Base-by-base conservation (phyloP, 30 jellyfish, hydroid and myxozoan species). In the Sanderia malayensis region DNA sequence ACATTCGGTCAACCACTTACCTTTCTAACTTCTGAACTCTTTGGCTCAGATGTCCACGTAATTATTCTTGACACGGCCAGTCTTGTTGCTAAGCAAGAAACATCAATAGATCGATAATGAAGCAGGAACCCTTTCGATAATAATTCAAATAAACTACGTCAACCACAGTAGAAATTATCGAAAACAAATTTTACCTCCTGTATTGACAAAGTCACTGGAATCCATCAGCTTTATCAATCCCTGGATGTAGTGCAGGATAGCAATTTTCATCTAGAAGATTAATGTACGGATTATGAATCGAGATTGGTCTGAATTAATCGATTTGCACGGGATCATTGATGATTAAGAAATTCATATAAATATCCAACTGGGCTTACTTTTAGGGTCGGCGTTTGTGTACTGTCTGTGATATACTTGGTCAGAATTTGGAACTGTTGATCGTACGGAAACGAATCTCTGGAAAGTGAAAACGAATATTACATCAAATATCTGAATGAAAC, bases 31-130 rank as follows among this genome's bases (percentile, higher is more conserved):
- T 90, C 98, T 19, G 95, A 76, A 60, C 98, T 90, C 58, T 90
- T 90, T 30, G 98, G 98, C 60, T 90, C 98, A 24, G 98, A 83
- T 0, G 94, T 90, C 98, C 98, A 90, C 9, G 98, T 79, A 29
- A 90, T 79, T 65, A 90, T 84, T 53, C 86, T 77, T 46, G 98
- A 76, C 9, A 90, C 96, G 21, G 98, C 98, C 31, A 82, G 57
- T 29, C 96, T 84, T 2, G 87, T 90, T 23, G 88, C 93, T 82
- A 55, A 0, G 58, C n/a, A n/a, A n/a, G n/a, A n/a, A n/a, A n/a
- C n/a, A n/a, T n/a, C n/a, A n/a, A n/a, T n/a, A n/a, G n/a, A n/a
- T n/a, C n/a, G n/a, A n/a, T n/a, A n/a, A n/a, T n/a, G n/a, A n/a
- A n/a, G n/a, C n/a, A n/a, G n/a, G n/a, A n/a, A n/a, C n/a, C n/a